Base-by-base conservation (phyloP, 1,140 invertebrate species). In the Spodoptera litura region DNA sequence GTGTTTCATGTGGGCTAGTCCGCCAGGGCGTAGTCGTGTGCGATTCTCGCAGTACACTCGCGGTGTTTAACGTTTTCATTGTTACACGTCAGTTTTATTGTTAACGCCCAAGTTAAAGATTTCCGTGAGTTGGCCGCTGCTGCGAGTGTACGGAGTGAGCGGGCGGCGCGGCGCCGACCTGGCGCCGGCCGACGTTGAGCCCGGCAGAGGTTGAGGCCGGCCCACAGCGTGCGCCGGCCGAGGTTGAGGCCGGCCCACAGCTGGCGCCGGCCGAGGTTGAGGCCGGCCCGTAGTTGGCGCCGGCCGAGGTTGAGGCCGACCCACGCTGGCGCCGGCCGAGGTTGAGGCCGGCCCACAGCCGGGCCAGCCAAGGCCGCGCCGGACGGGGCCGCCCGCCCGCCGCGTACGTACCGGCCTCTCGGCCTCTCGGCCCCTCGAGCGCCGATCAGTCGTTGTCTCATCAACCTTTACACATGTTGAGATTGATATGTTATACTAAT, bases 401-500 rank as follows among this genome's bases (percentile, higher is more conserved):
- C 66, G 59, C 25, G 58, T 12, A 12, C 25, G 15, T 20, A 4
- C 58, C 0, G 9, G 58, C 25, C 25, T 20, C 15, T 20, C 15
- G 15, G 58, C 35, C 61, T 8, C 44, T 35, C 59, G n/a, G 62
- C 62, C 72, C 59, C 66, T 64, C 85, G 44, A 82, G 84, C 86
- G 86, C 83, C 89, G 86, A 81, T 85, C 87, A 87, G 88, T 87
- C 91, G 88, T 88, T 85, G 89, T 89, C 90, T 89, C 90, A 88
- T 91, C 90, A 84, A 87, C 89, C 92, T 94, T 90, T 94, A 94
- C 94, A 94, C 94, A 93, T 93, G 92, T 94, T 94, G 94, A 94
- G 87, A 94, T 95, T 94, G 90, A 91, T 92, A 94, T 93, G 91
- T 94, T 94, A 94, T 93, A 92, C 89, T 93, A 93, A 94, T 94